Conservation (phyloP, 1,140 invertebrate species). For the Aradophagus sp. region DNA sequence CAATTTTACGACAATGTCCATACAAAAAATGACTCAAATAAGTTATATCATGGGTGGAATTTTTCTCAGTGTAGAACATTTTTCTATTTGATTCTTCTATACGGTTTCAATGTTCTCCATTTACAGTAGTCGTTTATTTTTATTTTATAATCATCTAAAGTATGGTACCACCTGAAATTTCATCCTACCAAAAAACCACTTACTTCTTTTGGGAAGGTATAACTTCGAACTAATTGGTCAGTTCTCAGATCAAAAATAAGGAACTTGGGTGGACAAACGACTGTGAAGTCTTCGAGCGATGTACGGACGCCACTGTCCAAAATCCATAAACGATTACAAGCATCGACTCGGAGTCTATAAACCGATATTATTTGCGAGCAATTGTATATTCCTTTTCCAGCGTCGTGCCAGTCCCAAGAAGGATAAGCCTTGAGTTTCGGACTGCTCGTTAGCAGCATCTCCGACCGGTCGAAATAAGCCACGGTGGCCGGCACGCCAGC, state of each 20-base stretch:
- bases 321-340: conserved; percentile 86
- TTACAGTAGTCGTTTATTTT: too few species aligned
- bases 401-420: conserved; percentile 85
- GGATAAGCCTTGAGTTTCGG: conserved; percentile 84
- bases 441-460: conserved; percentile 77
- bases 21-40: too few species aligned
- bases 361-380: conserved; percentile 85
- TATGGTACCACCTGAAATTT: too few species aligned
- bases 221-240: conserved; percentile 78
- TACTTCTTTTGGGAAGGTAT: conserved; percentile 72
- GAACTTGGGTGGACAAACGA: conserved; percentile 86
- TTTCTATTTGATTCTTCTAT: too few species aligned
- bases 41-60: too few species aligned
- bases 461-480: conserved; percentile 76
- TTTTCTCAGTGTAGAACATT: too few species aligned
- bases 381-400: conserved; percentile 80
- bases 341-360: conserved; percentile 82
- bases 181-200: not conserved
- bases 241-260: conserved; percentile 85
- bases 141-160: too few species aligned
- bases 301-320: conserved; percentile 83
- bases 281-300: conserved; percentile 83
- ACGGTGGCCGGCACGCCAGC: conserved; percentile 84
- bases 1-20: too few species aligned
- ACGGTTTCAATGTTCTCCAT: too few species aligned